A percentile compares a stretch with the other conserved stretches of the same genome.
These are phyloP conservation scores for Autographa gamma DNA, from an alignment of 2,888 invertebrate species.

Conservation along the genomic window DNA sequence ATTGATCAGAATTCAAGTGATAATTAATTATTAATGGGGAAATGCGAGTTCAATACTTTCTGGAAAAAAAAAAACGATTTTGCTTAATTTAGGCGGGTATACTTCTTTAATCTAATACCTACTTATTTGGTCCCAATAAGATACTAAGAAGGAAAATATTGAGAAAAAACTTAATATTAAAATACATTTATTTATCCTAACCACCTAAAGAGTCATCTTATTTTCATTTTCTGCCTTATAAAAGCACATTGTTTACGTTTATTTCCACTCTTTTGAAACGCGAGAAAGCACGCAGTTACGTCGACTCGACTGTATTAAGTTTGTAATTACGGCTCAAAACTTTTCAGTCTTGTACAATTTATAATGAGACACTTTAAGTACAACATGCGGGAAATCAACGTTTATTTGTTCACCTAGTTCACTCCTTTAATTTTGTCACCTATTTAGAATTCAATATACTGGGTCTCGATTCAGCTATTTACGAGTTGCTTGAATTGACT, in stretches of 20 bases:
- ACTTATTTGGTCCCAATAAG: too few species aligned
- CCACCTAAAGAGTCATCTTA: not conserved
- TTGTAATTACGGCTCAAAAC: conserved; percentile 45
- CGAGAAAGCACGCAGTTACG: conserved; percentile 27
- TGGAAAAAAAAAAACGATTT: too few species aligned
- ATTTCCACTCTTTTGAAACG: not conserved
- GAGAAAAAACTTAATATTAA: too few species aligned
- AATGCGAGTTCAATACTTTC: too few species aligned
- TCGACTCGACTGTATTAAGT: conserved; percentile 32
- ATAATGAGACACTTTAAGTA: conserved; percentile 24
- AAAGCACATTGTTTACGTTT: not conserved
- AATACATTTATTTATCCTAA: not conserved
- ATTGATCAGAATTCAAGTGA: too few species aligned
- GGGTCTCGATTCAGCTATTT: too few species aligned
- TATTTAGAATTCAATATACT: too few species aligned
- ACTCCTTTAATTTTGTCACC: not conserved
- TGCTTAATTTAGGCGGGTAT: too few species aligned
- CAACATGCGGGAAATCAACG: conserved; percentile 4
- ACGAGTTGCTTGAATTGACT: too few species aligned
- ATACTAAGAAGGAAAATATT: too few species aligned
- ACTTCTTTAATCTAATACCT: too few species aligned
- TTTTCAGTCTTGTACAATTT: conserved; percentile 22
- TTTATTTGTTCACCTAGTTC: not conserved
- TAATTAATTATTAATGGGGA: too few species aligned
- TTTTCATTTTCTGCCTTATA: not conserved